phyloP scores from a whole-genome alignment of 1,140 invertebrate species.

The Drosophila tropicalis region DNA sequence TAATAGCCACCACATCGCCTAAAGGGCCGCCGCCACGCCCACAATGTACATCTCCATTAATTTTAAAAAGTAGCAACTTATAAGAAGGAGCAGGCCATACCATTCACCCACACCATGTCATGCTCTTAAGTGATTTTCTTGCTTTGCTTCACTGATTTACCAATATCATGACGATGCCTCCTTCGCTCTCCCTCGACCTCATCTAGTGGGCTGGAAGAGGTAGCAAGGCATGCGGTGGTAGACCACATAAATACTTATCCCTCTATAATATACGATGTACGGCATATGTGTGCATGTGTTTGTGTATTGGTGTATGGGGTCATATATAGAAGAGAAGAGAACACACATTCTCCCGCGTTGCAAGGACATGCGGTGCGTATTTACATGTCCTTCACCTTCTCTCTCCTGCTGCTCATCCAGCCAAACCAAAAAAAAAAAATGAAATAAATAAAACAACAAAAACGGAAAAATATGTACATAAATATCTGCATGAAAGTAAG shows the following conservation, averaged over 20 bases:
- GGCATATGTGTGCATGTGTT: too few species aligned
- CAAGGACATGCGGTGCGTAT: constrained; percentile 51
- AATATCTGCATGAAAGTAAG: constrained; percentile 33
- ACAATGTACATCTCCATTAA: constrained; percentile 64
- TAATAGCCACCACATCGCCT: constrained; percentile 24
- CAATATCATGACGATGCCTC: constrained; percentile 8
- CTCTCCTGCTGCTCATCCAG: constrained; percentile 5
- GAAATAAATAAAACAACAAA: constrained; percentile 12
- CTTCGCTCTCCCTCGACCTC: background rate
- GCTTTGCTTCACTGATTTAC: constrained; percentile 63
- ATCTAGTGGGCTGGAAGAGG: background rate
- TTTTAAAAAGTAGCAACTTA: constrained; percentile 74
- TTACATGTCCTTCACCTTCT: constrained; percentile 52
- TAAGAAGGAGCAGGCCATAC: constrained; percentile 37
- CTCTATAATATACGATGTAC: background rate
- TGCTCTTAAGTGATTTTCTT: constrained; percentile 74
- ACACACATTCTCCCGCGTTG: constrained; percentile 25
- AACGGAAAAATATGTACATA: constrained; percentile 45
- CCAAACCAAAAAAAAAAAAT: constrained; percentile 23
- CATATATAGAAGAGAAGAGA: constrained; percentile 28
- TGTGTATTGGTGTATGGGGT: background rate
- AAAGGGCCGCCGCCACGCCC: constrained; percentile 17
- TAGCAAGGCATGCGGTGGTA: constrained; percentile 10
- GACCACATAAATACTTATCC: constrained; percentile 38
- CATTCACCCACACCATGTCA: constrained; percentile 41